These are phyloP conservation scores for Epizoanthus scotinus DNA, from an alignment of 92 coral and sea anemone genomes.

Conservation along the genomic window DNA sequence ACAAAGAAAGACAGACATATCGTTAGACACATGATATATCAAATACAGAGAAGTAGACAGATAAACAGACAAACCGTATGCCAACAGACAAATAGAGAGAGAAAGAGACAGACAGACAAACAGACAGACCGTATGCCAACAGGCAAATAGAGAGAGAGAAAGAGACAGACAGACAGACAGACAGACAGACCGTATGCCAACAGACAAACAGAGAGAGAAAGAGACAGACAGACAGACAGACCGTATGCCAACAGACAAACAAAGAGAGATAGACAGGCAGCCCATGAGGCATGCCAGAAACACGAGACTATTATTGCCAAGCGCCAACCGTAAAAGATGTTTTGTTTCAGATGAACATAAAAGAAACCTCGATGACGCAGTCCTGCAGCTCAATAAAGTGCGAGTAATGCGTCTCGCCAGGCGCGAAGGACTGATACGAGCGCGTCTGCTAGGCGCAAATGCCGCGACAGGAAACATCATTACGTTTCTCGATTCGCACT, in stretches of 20 bases:
- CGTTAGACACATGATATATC: too few species aligned
- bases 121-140: too few species aligned
- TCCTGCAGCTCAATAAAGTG: conserved; percentile 64
- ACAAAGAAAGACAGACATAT: too few species aligned
- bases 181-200: background rate
- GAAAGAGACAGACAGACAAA: too few species aligned
- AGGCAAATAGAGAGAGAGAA: too few species aligned
- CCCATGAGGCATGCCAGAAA: background rate
- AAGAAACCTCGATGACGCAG: conserved; percentile 69
- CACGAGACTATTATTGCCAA: background rate
- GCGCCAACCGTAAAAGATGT: background rate
- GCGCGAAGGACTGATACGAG: conserved; percentile 86
- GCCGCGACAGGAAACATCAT: conserved; percentile 76
- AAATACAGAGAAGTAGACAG: too few species aligned
- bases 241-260: background rate
- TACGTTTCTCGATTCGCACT: conserved; percentile 85
- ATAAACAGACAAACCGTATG: too few species aligned
- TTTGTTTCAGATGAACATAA: conserved; percentile 63
- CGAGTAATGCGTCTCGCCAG: conserved; percentile 62
- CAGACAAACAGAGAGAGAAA: background rate
- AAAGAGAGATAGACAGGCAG: background rate
- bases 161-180: too few species aligned
- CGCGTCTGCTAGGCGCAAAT: conserved; percentile 79
- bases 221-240: background rate
- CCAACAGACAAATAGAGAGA: too few species aligned